Conservation (phyloP, 2,797 vertebrate genomes). For the Esox masquinongy region DNA sequence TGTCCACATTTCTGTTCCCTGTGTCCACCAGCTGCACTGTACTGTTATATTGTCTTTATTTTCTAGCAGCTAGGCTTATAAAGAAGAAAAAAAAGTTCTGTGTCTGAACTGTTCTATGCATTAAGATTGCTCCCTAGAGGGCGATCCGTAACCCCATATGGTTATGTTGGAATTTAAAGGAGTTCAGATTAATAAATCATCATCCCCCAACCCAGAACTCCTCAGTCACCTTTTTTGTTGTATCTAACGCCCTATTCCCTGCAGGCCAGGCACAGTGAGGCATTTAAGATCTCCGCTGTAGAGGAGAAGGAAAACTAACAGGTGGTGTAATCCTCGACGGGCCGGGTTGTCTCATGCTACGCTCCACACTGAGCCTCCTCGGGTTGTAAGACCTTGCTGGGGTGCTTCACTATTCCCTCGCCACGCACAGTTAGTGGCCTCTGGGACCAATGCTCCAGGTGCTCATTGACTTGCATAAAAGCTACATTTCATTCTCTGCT, state of each 20-base stretch:
- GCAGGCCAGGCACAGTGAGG: constrained; percentile 57
- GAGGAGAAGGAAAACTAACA: constrained; percentile 76
- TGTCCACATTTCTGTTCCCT: constrained; percentile 41
- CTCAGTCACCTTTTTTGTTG: constrained; percentile 81
- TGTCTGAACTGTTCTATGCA: constrained; percentile 68
- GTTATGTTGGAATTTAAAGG: constrained; percentile 71
- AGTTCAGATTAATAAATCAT: constrained; percentile 89
- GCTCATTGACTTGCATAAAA: constrained; percentile 84
- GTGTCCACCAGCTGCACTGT: constrained; percentile 55
- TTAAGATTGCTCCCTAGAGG: constrained; percentile 73
- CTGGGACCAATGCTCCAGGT: constrained; percentile 78
- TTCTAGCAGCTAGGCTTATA: constrained; percentile 46
- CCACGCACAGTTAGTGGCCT: constrained; percentile 69
- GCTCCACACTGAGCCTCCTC: constrained; percentile 51
- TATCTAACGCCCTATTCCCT: constrained; percentile 72
- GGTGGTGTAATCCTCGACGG: constrained; percentile 77
- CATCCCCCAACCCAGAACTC: constrained; percentile 79
- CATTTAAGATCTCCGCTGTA: constrained; percentile 66
- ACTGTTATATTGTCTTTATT: constrained; percentile 52
- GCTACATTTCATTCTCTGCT: constrained; percentile 73
- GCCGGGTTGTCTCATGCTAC: constrained; percentile 49
- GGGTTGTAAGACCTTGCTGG: constrained; percentile 66
- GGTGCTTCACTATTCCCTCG: constrained; percentile 61
- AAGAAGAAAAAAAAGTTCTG: constrained; percentile 57
- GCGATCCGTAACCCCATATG: constrained; percentile 64